Evolutionary conservation across 2,797 vertebrate species (phyloP).

Genomic region (Delichon dasypus): DNA sequence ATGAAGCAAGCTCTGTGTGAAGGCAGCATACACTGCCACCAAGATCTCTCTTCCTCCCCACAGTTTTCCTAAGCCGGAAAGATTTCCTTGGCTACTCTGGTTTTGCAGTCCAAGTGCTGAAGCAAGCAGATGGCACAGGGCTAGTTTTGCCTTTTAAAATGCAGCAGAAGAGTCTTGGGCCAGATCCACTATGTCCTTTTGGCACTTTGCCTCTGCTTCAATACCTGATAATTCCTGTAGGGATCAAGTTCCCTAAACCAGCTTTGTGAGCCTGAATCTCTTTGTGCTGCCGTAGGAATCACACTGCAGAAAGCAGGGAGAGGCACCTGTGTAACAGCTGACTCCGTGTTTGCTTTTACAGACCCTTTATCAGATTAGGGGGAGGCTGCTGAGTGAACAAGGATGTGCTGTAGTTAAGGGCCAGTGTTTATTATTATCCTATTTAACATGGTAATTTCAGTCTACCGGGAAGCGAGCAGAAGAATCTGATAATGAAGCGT

Average conservation of each 20-base stretch:
- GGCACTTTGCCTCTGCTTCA: background rate
- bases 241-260: background rate
- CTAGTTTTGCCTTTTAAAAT: background rate
- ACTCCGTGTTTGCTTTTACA: background rate
- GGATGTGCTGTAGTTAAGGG: slow-evolving; percentile 28
- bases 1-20: background rate
- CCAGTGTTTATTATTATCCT: slow-evolving; percentile 55
- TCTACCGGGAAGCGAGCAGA: background rate
- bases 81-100: slow-evolving; percentile 2
- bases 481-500: slow-evolving; percentile 34
- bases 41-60: background rate
- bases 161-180: background rate
- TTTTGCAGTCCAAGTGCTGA: background rate
- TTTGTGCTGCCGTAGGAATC: background rate
- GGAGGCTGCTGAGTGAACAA: slow-evolving; percentile 48
- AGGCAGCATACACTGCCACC: background rate
- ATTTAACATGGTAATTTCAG: slow-evolving; percentile 53
- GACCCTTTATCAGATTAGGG: slow-evolving; percentile 36
- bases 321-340: background rate
- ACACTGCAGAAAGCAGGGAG: background rate
- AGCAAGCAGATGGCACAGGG: background rate
- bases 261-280: background rate
- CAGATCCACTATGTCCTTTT: background rate
- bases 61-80: background rate
- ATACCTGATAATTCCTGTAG: background rate